These are phyloP conservation scores for Lepilemur ruficaudatus DNA, from an alignment of 2,797 vertebrate genomes.

Conservation along the genomic window DNA sequence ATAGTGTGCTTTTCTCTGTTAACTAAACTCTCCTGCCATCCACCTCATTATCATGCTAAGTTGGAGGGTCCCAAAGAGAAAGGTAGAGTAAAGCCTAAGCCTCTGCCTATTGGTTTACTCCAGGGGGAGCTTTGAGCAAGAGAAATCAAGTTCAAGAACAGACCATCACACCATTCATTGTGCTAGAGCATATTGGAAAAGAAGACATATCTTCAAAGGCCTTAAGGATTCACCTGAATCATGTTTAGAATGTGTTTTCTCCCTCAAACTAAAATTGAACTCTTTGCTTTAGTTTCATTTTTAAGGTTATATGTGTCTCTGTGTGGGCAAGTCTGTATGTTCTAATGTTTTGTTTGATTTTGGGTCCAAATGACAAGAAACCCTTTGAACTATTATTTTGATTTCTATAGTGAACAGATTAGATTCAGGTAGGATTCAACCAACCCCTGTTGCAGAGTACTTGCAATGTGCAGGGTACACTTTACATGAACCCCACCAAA, in stretches of 20 bases:
- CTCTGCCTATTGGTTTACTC: not conserved
- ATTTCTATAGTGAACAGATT: not conserved
- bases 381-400: not conserved
- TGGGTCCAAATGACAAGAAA: not conserved
- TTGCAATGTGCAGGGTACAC: fast-evolving
- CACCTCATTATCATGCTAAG: not conserved
- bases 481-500: not conserved
- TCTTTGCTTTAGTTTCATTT: not conserved
- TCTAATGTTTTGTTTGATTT: not conserved
- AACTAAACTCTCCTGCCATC: not conserved
- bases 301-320: not conserved
- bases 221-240: not conserved
- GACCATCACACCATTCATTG: not conserved
- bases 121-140: not conserved
- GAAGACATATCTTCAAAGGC: not conserved
- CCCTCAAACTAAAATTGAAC: not conserved
- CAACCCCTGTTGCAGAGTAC: no score
- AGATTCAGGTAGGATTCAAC: not conserved
- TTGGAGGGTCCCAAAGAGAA: not conserved
- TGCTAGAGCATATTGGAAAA: not conserved
- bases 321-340: not conserved
- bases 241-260: not conserved
- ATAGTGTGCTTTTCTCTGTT: not conserved
- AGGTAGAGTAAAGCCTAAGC: not conserved
- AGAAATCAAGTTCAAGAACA: not conserved